These are phyloP conservation scores for Lates japonicus DNA, from an alignment of 2,797 vertebrate genomes.

Conservation along the genomic window DNA sequence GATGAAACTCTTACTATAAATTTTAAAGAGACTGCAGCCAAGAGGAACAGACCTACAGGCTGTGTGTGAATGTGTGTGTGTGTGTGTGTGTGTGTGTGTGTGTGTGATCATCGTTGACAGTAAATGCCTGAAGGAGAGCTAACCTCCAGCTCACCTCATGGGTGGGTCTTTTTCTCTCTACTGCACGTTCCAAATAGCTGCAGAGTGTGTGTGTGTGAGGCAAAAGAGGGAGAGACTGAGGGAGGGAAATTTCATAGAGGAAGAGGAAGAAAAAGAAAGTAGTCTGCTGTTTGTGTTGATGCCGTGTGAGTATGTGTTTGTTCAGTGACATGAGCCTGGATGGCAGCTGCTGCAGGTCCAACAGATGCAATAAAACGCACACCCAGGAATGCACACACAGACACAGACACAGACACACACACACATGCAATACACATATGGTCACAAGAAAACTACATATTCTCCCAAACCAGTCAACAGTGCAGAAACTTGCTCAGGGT, in stretches of 20 bases:
- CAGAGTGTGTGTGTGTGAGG: slow-evolving; percentile 38
- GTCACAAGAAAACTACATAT: slow-evolving; percentile 2
- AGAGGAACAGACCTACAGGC: slow-evolving; percentile 14
- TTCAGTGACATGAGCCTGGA: slow-evolving; percentile 60
- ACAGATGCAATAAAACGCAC: slow-evolving; percentile 55
- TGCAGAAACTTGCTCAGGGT: neutral
- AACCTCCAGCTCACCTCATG: slow-evolving; percentile 79
- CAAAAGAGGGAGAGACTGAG: neutral
- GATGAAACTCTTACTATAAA: slow-evolving; percentile 33
- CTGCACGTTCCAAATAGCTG: slow-evolving; percentile 72
- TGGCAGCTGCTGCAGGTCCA: slow-evolving; percentile 69
- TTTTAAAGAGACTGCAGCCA: slow-evolving; percentile 39
- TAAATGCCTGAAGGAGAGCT: slow-evolving; percentile 65
- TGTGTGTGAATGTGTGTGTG: slow-evolving; percentile 32
- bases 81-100: slow-evolving; percentile 21
- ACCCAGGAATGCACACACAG: slow-evolving; percentile 38
- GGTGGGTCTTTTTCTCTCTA: slow-evolving; percentile 63
- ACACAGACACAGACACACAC: neutral
- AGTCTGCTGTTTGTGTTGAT: slow-evolving; percentile 55
- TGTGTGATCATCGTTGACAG: slow-evolving; percentile 57
- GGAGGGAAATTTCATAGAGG: slow-evolving; percentile 28
- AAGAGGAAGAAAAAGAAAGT: slow-evolving; percentile 55
- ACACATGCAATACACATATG: neutral
- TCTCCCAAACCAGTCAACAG: slow-evolving; percentile 4
- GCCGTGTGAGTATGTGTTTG: slow-evolving; percentile 69